A percentile compares a stretch with the other conserved stretches of the same genome.
Conservation (phyloP, 2,888 invertebrate genomes). For the Sinopyrophorus schimmeli region DNA sequence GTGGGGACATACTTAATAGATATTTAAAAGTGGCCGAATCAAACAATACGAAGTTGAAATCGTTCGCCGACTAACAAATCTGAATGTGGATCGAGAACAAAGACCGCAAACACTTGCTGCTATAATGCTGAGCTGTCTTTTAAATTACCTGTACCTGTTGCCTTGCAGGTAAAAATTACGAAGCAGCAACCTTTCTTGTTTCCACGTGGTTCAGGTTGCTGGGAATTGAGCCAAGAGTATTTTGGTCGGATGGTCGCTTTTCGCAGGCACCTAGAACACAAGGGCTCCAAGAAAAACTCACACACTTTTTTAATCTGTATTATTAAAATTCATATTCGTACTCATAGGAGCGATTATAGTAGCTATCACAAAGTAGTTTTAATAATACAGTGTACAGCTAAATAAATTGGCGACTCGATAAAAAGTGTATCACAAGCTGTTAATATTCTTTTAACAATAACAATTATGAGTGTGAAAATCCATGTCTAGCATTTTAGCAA, state of each 20-base stretch:
- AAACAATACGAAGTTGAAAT: slow-evolving; percentile 12
- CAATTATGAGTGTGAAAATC: slow-evolving; percentile 23
- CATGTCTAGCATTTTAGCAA: slow-evolving; percentile 21
- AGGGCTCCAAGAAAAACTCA: no score
- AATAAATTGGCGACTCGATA: slow-evolving; percentile 27
- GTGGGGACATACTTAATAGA: slow-evolving; percentile 25
- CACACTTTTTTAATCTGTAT: slow-evolving; percentile 45
- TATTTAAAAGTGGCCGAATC: slow-evolving; percentile 15
- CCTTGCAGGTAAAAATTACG: slow-evolving; percentile 19
- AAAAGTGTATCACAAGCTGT: slow-evolving; percentile 29
- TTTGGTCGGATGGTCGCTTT: not conserved
- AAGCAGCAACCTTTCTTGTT: slow-evolving; percentile 17
- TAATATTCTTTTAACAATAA: slow-evolving; percentile 24
- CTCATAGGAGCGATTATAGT: slow-evolving; percentile 48
- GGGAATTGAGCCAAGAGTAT: no score
- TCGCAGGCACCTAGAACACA: slow-evolving; percentile 10
- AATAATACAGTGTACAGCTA: slow-evolving; percentile 26
- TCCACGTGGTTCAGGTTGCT: slow-evolving; percentile 17
- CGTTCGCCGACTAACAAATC: slow-evolving; percentile 10
- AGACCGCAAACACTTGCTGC: slow-evolving; percentile 8
- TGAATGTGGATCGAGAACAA: slow-evolving; percentile 11
- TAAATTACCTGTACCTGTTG: slow-evolving; percentile 21
- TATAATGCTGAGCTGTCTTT: slow-evolving; percentile 1
- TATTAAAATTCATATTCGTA: slow-evolving; percentile 47
- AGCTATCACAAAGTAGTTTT: slow-evolving; percentile 49